A percentile compares a stretch with the other conserved stretches of the same genome.
These are phyloP conservation scores for Lydus trimaculatus DNA, from an alignment of 2,888 invertebrate genomes.

Conservation along the genomic window DNA sequence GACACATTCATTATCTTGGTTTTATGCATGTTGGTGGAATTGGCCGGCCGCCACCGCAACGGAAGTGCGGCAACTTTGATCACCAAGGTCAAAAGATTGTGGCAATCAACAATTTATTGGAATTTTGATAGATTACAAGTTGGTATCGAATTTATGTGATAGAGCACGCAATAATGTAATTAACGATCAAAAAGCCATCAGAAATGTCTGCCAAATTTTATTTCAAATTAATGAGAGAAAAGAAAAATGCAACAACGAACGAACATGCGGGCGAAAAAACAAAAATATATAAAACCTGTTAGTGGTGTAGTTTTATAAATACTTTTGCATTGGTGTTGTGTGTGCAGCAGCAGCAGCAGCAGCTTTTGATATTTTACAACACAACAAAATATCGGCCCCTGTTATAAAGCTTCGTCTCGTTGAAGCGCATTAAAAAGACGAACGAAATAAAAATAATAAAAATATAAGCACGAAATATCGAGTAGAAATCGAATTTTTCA, in stretches of 20 bases:
- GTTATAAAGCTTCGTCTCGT: conserved; percentile 1
- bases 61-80: conserved; percentile 36
- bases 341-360: no score
- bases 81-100: conserved; percentile 21
- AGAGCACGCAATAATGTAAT: neutral
- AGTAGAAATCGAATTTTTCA: conserved; percentile 5
- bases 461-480: neutral
- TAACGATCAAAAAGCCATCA: neutral
- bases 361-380: conserved; percentile 7
- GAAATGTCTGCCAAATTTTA: neutral
- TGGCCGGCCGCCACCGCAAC: conserved; percentile 40
- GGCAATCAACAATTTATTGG: neutral
- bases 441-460: neutral
- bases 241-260: neutral
- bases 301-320: conserved; percentile 7
- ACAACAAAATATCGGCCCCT: neutral
- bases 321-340: neutral
- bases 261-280: neutral
- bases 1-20: conserved; percentile 35
- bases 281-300: neutral
- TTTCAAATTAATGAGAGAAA: neutral
- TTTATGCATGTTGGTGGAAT: conserved; percentile 39
- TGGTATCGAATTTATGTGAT: neutral
- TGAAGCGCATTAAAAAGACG: neutral
- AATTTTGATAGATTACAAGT: conserved; percentile 4